These are phyloP conservation scores for Cebus imitator DNA, from an alignment of 2,113 vertebrate genomes.

Conservation along the genomic window DNA sequence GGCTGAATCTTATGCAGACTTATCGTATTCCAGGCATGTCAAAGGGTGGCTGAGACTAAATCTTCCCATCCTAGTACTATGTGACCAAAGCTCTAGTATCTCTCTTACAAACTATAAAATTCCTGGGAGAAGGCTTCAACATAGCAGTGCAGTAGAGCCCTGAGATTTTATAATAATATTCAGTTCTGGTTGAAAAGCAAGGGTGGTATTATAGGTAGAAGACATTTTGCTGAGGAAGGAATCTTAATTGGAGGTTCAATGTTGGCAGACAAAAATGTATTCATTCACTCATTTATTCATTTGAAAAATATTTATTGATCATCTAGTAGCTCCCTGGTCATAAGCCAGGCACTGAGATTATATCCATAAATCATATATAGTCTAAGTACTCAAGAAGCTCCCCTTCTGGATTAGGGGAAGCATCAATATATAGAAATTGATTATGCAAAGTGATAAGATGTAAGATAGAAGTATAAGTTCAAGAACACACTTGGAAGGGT, in stretches of 20 bases:
- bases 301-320: not conserved
- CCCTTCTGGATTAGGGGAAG: not conserved
- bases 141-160: accelerated
- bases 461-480: not conserved
- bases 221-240: not conserved
- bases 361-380: not conserved
- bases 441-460: not conserved
- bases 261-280: not conserved
- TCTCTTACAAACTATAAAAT: not conserved
- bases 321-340: not conserved
- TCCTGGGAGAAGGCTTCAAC: not conserved
- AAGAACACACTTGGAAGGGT: not conserved
- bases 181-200: not conserved
- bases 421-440: not conserved
- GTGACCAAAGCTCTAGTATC: not conserved
- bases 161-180: not conserved
- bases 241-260: not conserved
- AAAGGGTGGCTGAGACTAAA: not conserved
- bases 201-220: not conserved
- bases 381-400: not conserved
- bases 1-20: not conserved
- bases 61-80: too few relatives aligned
- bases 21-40: not conserved
- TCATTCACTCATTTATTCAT: not conserved
- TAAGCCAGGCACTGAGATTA: not conserved